A percentile compares a stretch with the other conserved stretches of the same genome.
Conservation (phyloP, 2,113 vertebrate genomes). For the Chaetodon trifascialis region DNA sequence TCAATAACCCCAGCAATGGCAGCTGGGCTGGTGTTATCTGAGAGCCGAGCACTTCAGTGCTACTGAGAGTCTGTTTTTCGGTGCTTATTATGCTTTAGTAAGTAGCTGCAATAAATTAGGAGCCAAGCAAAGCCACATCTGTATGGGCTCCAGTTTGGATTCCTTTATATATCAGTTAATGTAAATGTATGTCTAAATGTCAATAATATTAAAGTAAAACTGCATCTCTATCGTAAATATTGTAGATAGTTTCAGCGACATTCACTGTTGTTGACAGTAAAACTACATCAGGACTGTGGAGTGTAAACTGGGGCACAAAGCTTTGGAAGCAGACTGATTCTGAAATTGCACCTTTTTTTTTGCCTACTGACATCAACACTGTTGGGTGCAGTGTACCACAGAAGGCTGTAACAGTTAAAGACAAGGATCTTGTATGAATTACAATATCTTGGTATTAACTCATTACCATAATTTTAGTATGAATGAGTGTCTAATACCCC, state of each 20-base stretch:
- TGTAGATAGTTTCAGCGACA: not conserved
- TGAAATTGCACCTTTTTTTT: not conserved
- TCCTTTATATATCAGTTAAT: not conserved
- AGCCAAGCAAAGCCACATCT: slow-evolving; percentile 2
- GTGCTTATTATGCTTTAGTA: slow-evolving; percentile 1
- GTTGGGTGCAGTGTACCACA: not conserved
- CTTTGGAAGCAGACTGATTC: not conserved
- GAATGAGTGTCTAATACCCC: slow-evolving; percentile 32
- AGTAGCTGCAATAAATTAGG: slow-evolving; percentile 12
- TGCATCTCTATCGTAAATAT: not conserved
- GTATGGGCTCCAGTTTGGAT: not conserved
- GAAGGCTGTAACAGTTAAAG: not conserved
- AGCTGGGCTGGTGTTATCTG: slow-evolving; percentile 40
- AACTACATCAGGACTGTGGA: not conserved
- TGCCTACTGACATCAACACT: not conserved
- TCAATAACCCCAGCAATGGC: slow-evolving; percentile 51
- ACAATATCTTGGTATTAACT: not conserved
- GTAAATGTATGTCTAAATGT: not conserved
- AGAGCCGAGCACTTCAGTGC: slow-evolving; percentile 29
- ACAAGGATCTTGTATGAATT: not conserved
- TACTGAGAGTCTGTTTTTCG: slow-evolving; percentile 14
- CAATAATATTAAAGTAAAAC: not conserved
- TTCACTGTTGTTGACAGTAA: not conserved
- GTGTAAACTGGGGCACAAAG: not conserved
- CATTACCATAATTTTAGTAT: not conserved